Evolutionary conservation across 2,797 vertebrate species (phyloP), one percentile per base, ranked within the genome.

Genomic region (Sylvilagus floridanus): DNA sequence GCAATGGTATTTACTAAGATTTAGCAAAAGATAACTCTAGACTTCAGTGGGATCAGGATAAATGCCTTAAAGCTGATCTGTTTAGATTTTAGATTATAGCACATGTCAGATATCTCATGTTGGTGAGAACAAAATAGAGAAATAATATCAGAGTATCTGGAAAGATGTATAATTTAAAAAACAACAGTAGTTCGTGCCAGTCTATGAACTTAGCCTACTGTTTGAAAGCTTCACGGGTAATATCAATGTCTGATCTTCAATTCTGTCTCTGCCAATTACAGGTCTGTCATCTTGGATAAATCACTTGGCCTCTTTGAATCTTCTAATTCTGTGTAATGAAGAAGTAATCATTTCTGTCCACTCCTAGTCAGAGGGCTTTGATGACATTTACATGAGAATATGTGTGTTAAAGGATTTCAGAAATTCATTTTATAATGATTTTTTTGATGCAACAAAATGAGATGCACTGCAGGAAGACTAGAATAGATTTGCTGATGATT

Each of bases 381-480:
- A 57, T 77, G 35, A 91, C 17, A 37, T 63, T 71, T 30, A 32
- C 28, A 3, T 62, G 22, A 60, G 5, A 24, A 66, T 50, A 68
- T 73, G 14, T 63, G 69, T 77, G 52, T 69, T 37, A 71, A 82
- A 88, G 32, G 9, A 37, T 37, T 69, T 68, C 8, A 42, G 24
- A 90, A 73, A 68, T 32, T 91, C 19, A 65, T 75, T 77, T 85
- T 78, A 79, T 65, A 57, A 19, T 88, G 13, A 71, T 82, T 88
- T 78, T 7, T 94, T 79, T 37, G 68, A 66, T 60, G 47, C 52
- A 32, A 65, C 77, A 57, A 90, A 26, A 81, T 60, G 28, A 35
- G 83, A 72, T 28, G 13, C 13, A 50, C 4, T 82, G 32, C 73
- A 28, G 16, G 16, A 37, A 79, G 35, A 54, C 42, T 75, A 35